Conservation (phyloP, 2,888 invertebrate genomes). For the Ommatoiulus sabulosus region DNA sequence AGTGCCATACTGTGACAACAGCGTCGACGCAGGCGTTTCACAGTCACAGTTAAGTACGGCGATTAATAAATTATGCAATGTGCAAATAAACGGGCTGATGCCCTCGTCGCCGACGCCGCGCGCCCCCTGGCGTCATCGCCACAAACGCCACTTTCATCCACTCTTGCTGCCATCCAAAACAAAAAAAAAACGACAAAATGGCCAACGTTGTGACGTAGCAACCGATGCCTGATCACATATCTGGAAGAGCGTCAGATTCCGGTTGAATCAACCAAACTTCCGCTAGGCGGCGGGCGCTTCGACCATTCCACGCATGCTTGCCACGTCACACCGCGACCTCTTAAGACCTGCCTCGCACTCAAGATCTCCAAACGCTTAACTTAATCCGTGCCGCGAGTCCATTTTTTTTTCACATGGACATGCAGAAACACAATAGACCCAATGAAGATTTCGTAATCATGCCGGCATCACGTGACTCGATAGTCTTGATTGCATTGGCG, state of each 20-base stretch:
- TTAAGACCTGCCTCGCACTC: not conserved
- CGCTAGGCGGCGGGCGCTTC: not conserved
- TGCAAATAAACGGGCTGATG: not conserved
- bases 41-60: not conserved
- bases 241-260: too few species aligned
- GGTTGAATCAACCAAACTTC: too few species aligned
- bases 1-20: not conserved
- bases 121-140: not conserved
- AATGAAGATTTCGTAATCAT: too few species aligned
- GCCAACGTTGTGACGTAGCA: not conserved
- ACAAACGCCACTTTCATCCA: not conserved
- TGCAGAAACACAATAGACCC: too few species aligned
- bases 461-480: too few species aligned
- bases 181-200: not conserved
- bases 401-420: too few species aligned
- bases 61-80: slow-evolving; percentile 29
- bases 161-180: not conserved
- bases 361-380: not conserved
- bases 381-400: too few species aligned
- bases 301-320: not conserved
- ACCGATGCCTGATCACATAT: not conserved
- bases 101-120: not conserved
- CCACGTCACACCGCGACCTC: not conserved
- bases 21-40: not conserved
- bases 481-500: too few species aligned